Evolutionary conservation across 2,797 vertebrate species (phyloP), one percentile per base, ranked within the genome.

Genomic region (Alca torda): DNA sequence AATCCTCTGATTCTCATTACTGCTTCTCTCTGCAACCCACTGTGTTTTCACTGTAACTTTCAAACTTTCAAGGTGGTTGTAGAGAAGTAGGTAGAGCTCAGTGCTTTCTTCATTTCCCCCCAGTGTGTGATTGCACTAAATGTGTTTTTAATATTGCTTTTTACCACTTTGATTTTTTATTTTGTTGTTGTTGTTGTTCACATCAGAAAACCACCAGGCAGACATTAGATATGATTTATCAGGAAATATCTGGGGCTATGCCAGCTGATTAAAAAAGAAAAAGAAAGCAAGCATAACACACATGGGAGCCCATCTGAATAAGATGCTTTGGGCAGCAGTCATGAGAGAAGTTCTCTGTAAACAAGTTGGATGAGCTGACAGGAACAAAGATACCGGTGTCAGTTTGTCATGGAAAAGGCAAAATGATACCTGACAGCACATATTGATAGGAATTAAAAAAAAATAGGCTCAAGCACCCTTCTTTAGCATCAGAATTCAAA

Each of bases 111-210:
- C 87, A 95, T 81, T 59, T 72, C 41, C 61, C 95, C 82, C 87
- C 33, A 30, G 93, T 84, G 87, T 39, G 10, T 89, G 91, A 87
- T 90, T 91, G 73, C 37, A 74, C 50, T 93, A 94, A 95, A 89
- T 96, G 92, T 65, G 70, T 76, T 96, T 96, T 97, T 95, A 87
- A 92, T 91, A 85, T 79, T 87, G 81, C 73, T 91, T 96, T 97
- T 94, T 82, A 95, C 70, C 54, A 79, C 77, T 96, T 92, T 80
- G 87, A 50, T 67, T 79, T 96, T 74, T 80, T 95, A 79, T 96
- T 89, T 90, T 90, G 31, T 63, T 85, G 50, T 61, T 91, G 65
- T 57, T 95, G 63, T 88, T 96, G 69, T 68, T 83, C 70, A 80
- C 93, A 95, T 90, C 86, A 97, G 90, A 89, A 85, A 89, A 80